Conservation (phyloP, 1,140 invertebrate genomes). For the Gryllus bimaculatus region DNA sequence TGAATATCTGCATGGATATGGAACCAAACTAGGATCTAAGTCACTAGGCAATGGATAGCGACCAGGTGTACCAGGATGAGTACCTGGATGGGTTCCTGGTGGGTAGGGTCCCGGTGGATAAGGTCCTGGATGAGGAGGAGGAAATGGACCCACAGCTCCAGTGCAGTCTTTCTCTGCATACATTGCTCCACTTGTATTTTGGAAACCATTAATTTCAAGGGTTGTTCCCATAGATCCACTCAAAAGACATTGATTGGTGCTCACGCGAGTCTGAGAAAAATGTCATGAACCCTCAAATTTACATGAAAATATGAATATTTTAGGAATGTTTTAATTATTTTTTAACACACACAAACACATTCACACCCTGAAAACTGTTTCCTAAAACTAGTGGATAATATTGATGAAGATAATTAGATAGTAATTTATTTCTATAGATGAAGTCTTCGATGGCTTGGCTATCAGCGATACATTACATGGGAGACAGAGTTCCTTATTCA, state of each 20-base stretch:
- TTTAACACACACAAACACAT: too few species aligned
- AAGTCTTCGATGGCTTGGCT: too few species aligned
- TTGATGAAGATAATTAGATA: too few species aligned
- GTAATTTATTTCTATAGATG: too few species aligned
- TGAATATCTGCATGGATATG: slow-evolving; percentile 29
- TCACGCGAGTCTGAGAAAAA: slow-evolving; percentile 19
- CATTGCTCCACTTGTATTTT: slow-evolving; percentile 32
- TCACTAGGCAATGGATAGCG: slow-evolving; percentile 10
- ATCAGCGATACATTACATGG: too few species aligned
- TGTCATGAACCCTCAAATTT: background rate
- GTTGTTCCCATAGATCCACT: slow-evolving; percentile 34
- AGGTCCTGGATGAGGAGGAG: slow-evolving; percentile 23
- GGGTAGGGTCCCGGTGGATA: slow-evolving; percentile 18
- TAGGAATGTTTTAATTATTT: background rate
- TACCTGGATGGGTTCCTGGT: slow-evolving; percentile 21
- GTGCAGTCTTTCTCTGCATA: slow-evolving; percentile 36
- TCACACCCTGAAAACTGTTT: too few species aligned
- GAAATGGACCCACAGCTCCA: background rate
- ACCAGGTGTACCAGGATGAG: slow-evolving; percentile 6
- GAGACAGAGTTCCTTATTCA: too few species aligned
- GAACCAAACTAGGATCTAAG: slow-evolving; percentile 17
- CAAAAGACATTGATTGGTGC: slow-evolving; percentile 31
- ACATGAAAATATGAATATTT: slow-evolving; percentile 8
- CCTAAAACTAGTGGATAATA: too few species aligned
- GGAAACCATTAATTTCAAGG: slow-evolving; percentile 34